A percentile compares a stretch with the other conserved stretches of the same genome.
phyloP scores from a whole-genome alignment of 2,888 invertebrate genomes.

The Drosophila maculinotata region DNA sequence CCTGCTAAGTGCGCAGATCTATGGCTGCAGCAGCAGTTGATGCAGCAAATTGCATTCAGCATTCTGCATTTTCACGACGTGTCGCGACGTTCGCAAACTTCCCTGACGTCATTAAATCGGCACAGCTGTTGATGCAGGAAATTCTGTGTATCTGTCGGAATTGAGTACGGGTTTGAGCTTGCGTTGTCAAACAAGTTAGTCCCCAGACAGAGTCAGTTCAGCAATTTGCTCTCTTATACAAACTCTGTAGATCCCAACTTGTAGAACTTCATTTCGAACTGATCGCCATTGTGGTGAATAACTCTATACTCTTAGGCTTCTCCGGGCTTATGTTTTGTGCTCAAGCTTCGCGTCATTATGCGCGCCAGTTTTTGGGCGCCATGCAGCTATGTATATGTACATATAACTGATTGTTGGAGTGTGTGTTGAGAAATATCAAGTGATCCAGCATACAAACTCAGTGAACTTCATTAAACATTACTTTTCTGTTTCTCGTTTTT shows the following conservation, averaged over 20 bases:
- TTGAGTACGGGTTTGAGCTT: conserved; percentile 10
- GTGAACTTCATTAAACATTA: conserved; percentile 7
- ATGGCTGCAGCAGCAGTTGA: conserved; percentile 36
- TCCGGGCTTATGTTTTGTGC: conserved; percentile 55
- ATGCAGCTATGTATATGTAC: too few species aligned
- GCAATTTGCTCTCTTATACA: conserved; percentile 41
- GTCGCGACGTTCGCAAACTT: conserved; percentile 12
- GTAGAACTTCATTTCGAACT: conserved; percentile 14
- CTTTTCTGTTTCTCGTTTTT: neutral
- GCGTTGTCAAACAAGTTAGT: conserved; percentile 49
- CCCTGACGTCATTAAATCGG: conserved; percentile 42
- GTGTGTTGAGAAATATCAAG: conserved; percentile 30
- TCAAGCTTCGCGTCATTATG: conserved; percentile 64
- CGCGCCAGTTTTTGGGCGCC: conserved; percentile 69
- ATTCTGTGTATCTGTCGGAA: conserved; percentile 68
- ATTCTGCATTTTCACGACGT: conserved; percentile 28
- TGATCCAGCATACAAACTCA: conserved; percentile 18
- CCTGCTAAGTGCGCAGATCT: conserved; percentile 43
- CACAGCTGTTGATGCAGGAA: conserved; percentile 62
- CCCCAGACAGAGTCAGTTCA: conserved; percentile 9
- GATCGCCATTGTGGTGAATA: conserved; percentile 44
- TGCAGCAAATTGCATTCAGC: conserved; percentile 47
- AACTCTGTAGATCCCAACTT: conserved; percentile 9
- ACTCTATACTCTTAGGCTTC: conserved; percentile 41
- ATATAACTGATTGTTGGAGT: conserved; percentile 28